These are phyloP conservation scores for Apostichopus californicus DNA, from an alignment of 35 echinoderm and acorn worm species.

Conservation along the genomic window DNA sequence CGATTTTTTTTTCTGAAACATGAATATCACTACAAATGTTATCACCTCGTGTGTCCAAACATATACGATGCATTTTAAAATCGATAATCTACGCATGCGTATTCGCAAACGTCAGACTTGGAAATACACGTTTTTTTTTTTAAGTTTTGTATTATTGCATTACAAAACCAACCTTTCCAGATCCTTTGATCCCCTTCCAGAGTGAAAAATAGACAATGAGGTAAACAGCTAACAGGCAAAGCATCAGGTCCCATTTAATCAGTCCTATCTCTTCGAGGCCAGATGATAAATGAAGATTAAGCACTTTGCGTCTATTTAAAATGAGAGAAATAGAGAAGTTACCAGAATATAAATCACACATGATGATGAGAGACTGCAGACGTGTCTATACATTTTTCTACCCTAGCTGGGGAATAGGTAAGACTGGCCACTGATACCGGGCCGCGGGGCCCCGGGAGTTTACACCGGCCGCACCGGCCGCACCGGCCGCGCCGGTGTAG, in stretches of 20 bases:
- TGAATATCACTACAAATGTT: too few species aligned
- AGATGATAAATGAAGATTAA: constrained; percentile 62
- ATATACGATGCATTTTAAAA: too few species aligned
- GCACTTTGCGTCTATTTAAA: constrained; percentile 75
- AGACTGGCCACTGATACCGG: too few species aligned
- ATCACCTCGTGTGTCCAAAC: too few species aligned
- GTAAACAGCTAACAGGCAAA: constrained; percentile 78
- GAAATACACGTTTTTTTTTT: too few species aligned
- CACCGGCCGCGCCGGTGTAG: too few species aligned
- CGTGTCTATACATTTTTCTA: neutral
- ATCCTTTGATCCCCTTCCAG: constrained; percentile 91
- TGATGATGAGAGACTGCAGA: neutral
- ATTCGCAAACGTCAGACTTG: neutral
- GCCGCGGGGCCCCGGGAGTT: too few species aligned
- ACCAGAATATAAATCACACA: too few species aligned
- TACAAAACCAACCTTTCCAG: constrained; percentile 75
- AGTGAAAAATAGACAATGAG: constrained; percentile 83
- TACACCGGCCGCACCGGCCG: too few species aligned
- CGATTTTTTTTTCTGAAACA: too few species aligned
- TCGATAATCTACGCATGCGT: too few species aligned
- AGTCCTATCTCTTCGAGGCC: constrained; percentile 78
- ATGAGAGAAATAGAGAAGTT: neutral
- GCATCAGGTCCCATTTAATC: constrained; percentile 85
- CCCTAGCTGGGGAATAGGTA: neutral
- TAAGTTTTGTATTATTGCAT: neutral